Conservation (phyloP, 2,113 vertebrate genomes). For the human region DNA sequence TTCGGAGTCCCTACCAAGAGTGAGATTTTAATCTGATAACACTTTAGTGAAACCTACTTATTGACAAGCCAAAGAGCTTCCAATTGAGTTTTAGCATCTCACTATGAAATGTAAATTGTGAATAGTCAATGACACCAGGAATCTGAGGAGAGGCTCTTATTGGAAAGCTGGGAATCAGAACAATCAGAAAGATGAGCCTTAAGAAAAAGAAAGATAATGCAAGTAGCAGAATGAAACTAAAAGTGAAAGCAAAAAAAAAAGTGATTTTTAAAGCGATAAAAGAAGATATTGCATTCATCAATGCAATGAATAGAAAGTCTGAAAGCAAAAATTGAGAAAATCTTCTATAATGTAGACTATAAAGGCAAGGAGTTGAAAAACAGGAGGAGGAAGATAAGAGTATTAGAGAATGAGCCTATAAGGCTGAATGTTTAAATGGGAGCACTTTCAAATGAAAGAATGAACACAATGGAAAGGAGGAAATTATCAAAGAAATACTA, state of each 20-base stretch:
- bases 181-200: not conserved
- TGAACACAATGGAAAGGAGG: not conserved
- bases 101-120: not conserved
- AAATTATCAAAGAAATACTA: not conserved
- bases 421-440: not conserved
- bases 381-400: not conserved
- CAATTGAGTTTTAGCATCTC: not conserved
- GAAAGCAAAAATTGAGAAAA: not conserved
- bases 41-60: not conserved
- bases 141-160: not conserved
- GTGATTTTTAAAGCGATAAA: not conserved
- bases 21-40: not conserved
- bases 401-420: not conserved
- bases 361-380: not conserved
- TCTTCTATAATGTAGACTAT: not conserved
- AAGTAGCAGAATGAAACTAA: not conserved
- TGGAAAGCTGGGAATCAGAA: not conserved
- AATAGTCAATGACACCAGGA: not conserved
- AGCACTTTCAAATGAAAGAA: not conserved
- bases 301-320: not conserved
- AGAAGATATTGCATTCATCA: not conserved
- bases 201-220: not conserved
- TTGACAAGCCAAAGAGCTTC: not conserved
- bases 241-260: not conserved
- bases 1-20: not conserved